Conservation (phyloP, 2,888 invertebrate genomes). For the Crepidodera aurea region DNA sequence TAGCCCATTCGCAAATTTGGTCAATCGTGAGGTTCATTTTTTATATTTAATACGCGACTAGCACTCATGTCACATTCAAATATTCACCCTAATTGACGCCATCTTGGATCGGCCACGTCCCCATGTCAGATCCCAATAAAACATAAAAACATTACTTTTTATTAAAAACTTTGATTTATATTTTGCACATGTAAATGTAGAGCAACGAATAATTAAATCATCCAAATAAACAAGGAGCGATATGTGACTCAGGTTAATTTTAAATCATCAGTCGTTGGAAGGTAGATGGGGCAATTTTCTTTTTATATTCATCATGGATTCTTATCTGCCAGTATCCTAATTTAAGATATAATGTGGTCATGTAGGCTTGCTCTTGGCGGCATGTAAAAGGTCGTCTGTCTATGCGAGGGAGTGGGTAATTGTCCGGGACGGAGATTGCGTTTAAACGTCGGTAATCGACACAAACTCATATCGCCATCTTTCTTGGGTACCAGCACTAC, state of each 20-base stretch:
- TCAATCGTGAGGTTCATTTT: too few species aligned
- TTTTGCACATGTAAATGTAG: too few species aligned
- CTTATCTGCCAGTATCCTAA: constrained; percentile 34
- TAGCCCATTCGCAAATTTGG: too few species aligned
- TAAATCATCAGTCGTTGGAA: constrained; percentile 38
- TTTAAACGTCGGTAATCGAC: constrained; percentile 30
- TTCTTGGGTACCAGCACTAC: constrained; percentile 29
- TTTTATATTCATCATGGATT: constrained; percentile 22
- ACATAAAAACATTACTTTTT: too few species aligned
- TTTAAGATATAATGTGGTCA: constrained; percentile 36
- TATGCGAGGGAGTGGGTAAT: constrained; percentile 26
- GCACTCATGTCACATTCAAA: too few species aligned
- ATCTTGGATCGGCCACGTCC: too few species aligned
- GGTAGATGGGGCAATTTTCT: constrained; percentile 41
- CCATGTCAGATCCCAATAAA: too few species aligned
- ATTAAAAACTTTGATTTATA: too few species aligned
- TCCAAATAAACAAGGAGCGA: too few species aligned
- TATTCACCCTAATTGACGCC: too few species aligned
- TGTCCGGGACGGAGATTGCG: constrained; percentile 17
- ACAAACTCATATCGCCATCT: constrained; percentile 23
- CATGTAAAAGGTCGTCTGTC: constrained; percentile 33
- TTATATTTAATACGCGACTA: too few species aligned
- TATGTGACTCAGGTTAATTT: too few species aligned
- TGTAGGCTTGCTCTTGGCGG: constrained; percentile 22
- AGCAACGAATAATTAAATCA: neutral